Percentiles rank a stretch among this genome's conserved stretches.
Conservation (phyloP, 2,888 invertebrate species). For the Rambutsinella grinnellia region DNA sequence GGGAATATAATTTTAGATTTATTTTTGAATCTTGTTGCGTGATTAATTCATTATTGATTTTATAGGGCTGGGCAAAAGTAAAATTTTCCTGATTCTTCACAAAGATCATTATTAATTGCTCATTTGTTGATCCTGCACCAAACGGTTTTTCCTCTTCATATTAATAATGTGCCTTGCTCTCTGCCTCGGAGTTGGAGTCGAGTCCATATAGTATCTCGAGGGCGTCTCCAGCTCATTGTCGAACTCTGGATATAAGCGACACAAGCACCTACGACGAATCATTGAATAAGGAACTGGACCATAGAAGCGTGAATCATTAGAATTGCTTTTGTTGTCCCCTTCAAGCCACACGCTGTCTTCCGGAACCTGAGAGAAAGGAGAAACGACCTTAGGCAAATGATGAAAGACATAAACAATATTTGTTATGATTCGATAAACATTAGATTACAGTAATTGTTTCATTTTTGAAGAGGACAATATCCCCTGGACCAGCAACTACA, state of each 20-base stretch:
- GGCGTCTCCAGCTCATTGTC: conserved; percentile 18
- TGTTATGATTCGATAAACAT: not conserved
- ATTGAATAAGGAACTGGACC: conserved; percentile 90
- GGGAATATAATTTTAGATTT: too few relatives aligned
- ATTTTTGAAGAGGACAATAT: conserved; percentile 72
- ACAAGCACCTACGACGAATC: conserved; percentile 83
- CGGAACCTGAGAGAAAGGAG: conserved; percentile 70
- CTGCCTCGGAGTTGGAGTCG: conserved; percentile 6
- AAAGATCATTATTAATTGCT: too few relatives aligned
- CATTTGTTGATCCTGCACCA: too few relatives aligned
- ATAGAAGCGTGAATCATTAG: conserved; percentile 85
- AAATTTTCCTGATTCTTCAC: too few relatives aligned
- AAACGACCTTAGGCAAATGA: not conserved
- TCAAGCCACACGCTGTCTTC: conserved; percentile 91
- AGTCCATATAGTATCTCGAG: conserved; percentile 14
- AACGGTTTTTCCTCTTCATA: too few relatives aligned
- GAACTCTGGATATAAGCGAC: conserved; percentile 80
- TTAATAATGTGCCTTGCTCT: not conserved
- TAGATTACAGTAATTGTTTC: conserved; percentile 20
- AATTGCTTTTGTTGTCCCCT: conserved; percentile 89
- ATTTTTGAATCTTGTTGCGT: too few relatives aligned
- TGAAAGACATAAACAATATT: not conserved
- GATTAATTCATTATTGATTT: too few relatives aligned
- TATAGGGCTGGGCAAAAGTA: too few relatives aligned
- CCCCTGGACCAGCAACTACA: conserved; percentile 79